phyloP scores from a whole-genome alignment of 2,888 invertebrate species.

The Chrysolina haemoptera region DNA sequence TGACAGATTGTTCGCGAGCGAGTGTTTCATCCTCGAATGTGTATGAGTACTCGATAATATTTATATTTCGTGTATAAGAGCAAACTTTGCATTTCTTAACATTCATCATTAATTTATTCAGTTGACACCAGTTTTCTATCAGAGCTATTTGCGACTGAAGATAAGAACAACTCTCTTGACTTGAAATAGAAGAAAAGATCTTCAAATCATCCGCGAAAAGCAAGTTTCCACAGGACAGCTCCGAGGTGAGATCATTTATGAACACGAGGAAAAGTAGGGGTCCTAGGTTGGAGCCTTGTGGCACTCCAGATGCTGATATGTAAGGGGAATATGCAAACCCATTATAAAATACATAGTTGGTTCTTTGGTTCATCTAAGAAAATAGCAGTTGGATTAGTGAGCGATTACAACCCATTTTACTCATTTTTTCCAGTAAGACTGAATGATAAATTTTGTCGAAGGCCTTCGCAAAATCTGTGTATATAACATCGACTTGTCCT shows the following conservation, averaged over 20 bases:
- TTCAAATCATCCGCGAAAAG: conserved; percentile 2
- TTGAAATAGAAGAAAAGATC: neutral
- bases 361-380: neutral
- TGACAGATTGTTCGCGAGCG: too few species aligned
- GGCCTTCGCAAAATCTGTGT: neutral
- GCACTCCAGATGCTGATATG: neutral
- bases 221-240: neutral
- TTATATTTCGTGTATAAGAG: too few species aligned
- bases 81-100: too few species aligned
- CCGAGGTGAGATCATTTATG: neutral
- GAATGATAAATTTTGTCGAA: neutral
- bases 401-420: neutral
- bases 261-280: neutral
- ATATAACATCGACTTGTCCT: neutral
- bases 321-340: neutral
- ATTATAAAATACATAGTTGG: neutral
- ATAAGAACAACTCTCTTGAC: neutral
- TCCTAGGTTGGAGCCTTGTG: neutral
- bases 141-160: too few species aligned
- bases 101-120: too few species aligned
- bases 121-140: too few species aligned
- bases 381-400: neutral
- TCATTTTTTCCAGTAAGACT: neutral
- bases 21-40: too few species aligned
- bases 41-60: too few species aligned